Base-by-base conservation (phyloP, 1,140 invertebrate species). In the Rhyzopertha dominica region DNA sequence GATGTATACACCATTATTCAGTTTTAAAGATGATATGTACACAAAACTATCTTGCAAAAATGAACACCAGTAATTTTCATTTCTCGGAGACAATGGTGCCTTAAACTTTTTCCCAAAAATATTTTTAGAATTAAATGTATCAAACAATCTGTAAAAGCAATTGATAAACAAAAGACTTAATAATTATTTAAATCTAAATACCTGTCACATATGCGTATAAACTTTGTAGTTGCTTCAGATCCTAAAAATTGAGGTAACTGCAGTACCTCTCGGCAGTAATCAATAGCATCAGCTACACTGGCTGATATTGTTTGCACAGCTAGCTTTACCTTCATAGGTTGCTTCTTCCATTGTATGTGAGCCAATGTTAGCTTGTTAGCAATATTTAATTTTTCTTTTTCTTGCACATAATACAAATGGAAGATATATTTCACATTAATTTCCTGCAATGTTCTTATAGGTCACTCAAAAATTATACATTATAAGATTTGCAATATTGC, bases 291-390 rank as follows among this genome's bases (percentile, higher is more conserved):
- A 30, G 54, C 54, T 16, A 54, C 51, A 17, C 39, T 49, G 14
- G 47, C 28, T 19, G 51, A 56, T 25, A 61, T 49, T 7, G 46
- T 35, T 51, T 56, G 62, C 2, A 59, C 51, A n/a, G 60, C 61
- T 19, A 62, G 40, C 5, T 46, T 46, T 4, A 63, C 58, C 37
- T 65, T 61, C 58, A 63, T 63, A 44, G 53, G 60, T 37, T 66
- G 49, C 46, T 53, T 58, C 7, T 40, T 12, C 16, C 40, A 64
- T 24, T 65, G 38, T 12, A 65, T 42, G 31, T 66, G 59, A 7
- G 43, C 45, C 24, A n/a, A 32, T 44, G 40, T 47, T 24, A 62
- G 19, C 54, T 59, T 58, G 24, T 54, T 65, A 3, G 30, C 61
- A 7, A 54, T 10, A 41, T 63, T 56, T 9, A 66, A 23, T 7